Percentiles rank a stretch among this genome's conserved stretches.
Evolutionary conservation across 2,888 invertebrate species (phyloP).

Genomic region (Patella depressa): DNA sequence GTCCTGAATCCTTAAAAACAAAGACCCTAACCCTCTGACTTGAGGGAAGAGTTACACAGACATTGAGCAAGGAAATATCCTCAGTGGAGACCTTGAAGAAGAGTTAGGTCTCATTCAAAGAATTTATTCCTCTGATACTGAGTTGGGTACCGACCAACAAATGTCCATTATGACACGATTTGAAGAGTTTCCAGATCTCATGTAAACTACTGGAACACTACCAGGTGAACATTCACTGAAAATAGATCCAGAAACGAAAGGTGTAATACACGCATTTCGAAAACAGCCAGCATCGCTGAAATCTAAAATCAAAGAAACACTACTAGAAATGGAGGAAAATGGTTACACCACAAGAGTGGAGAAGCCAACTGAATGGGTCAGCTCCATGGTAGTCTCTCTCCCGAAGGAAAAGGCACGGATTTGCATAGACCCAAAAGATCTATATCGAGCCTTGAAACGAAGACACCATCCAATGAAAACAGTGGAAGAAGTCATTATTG

Average conservation of each 20-base stretch:
- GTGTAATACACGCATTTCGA: conserved; percentile 33
- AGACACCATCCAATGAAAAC: conserved; percentile 42
- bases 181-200: conserved; percentile 19
- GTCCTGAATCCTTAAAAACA: too few relatives aligned
- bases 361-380: conserved; percentile 46
- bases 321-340: conserved; percentile 43
- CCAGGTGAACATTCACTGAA: conserved; percentile 36
- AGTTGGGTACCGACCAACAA: background rate
- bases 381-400: conserved; percentile 41
- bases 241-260: conserved; percentile 25
- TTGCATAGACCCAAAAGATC: conserved; percentile 41
- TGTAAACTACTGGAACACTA: conserved; percentile 33
- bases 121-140: background rate
- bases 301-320: conserved; percentile 31
- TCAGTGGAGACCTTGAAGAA: conserved; percentile 25
- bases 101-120: conserved; percentile 21
- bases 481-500: conserved; percentile 42
- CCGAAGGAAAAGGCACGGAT: conserved; percentile 42
- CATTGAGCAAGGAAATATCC: conserved; percentile 26
- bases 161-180: background rate
- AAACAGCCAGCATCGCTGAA: conserved; percentile 31
- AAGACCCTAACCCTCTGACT: too few relatives aligned
- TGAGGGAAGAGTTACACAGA: background rate
- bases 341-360: conserved; percentile 37
- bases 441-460: conserved; percentile 38